Evolutionary conservation across 1,140 invertebrate genomes (phyloP).

Genomic region (Piezodorus guildinii): DNA sequence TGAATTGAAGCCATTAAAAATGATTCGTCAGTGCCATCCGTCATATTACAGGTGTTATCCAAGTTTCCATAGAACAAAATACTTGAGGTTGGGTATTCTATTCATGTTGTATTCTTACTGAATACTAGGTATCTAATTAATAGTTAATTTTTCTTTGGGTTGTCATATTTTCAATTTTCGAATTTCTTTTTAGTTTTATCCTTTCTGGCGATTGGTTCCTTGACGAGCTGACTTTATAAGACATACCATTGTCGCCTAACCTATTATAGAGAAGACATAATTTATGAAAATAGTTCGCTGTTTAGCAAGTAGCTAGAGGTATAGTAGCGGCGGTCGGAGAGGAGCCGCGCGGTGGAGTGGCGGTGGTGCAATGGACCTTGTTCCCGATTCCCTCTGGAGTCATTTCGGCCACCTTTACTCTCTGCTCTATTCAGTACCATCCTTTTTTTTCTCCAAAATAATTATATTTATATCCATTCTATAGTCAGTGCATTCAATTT

Average conservation of each 20-base stretch:
- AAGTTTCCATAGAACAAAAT: too few species aligned
- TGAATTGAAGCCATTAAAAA: too few species aligned
- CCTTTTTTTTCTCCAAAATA: not conserved
- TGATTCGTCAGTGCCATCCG: too few species aligned
- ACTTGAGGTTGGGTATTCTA: too few species aligned
- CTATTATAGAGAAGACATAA: not conserved
- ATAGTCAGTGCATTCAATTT: too few species aligned
- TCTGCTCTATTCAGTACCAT: not conserved
- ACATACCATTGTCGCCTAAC: not conserved
- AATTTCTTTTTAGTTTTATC: not conserved
- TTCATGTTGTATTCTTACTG: too few species aligned
- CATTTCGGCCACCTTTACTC: conserved; percentile 3
- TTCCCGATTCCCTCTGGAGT: conserved; percentile 9
- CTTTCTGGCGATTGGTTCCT: too few species aligned
- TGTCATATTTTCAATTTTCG: not conserved
- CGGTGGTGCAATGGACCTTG: conserved; percentile 11
- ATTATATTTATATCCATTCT: not conserved
- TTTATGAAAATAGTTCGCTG: too few species aligned
- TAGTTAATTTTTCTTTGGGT: too few species aligned
- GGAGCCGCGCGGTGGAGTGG: not conserved
- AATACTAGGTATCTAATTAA: too few species aligned
- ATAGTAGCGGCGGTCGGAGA: not conserved
- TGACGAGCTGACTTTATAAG: too few species aligned
- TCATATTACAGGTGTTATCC: too few species aligned
- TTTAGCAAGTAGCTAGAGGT: not conserved